Base-by-base conservation (phyloP, 2,797 vertebrate species). In the Helarctos malayanus region DNA sequence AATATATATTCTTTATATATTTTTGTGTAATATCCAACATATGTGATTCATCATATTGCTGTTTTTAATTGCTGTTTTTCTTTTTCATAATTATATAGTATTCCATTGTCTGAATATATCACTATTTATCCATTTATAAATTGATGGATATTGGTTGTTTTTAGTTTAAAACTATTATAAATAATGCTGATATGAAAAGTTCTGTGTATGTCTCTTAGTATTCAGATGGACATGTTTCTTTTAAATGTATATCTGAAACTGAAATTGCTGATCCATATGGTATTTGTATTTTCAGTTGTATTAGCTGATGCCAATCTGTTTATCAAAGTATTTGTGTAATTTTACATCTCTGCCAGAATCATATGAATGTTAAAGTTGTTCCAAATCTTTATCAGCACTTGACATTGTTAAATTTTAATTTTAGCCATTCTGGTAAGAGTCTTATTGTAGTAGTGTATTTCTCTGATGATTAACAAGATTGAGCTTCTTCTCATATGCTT, bases 41-140 rank as follows among this genome's bases (percentile, higher is more conserved):
- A 7, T 80, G 13, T 41, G 27, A 89, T 52, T 81, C 35, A 59
- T 32, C 47, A 76, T 71, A 25, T 84, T 68, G 4, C 9, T 80
- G 2, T 7, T 84, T 75, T 89, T 32, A 86, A 68, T 27, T 76
- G 2, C 59, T 59, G 27, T 61, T 63, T 89, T 86, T 52, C 32
- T 41, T 88, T 81, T 94, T 63, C 57, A 87, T 52, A 73, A n/a
- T 49, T 92, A 4, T 54, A 54, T 41, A 35, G 11, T 47, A 83
- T 89, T 85, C 18, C 11, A 75, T 12, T 76, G 10, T 16, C 65
- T 41, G 25, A 96, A 15, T 7, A 35, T 18, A 83, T 59, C 38
- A 41, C 15, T 87, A 54, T 41, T 69, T 92, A 79, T 41, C 7
- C 21, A 57, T 83, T 85, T 89, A 68, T 29, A 87, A 96, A 81